A percentile compares a stretch with the other conserved stretches of the same genome.
Evolutionary conservation across 2,797 vertebrate species (phyloP).

Genomic region (Aulostomus chinensis): DNA sequence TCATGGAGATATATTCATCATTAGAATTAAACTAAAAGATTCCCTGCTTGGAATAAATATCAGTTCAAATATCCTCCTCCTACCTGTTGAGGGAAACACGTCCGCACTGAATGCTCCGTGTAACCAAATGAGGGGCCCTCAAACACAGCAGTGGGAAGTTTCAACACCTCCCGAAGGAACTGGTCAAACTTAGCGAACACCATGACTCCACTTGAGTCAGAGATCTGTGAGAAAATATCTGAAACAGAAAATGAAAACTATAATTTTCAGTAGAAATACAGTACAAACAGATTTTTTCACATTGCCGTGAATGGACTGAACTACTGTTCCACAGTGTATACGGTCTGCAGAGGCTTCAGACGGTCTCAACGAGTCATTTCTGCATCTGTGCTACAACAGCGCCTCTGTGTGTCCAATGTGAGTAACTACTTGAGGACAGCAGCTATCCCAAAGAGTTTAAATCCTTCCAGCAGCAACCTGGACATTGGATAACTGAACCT

Average conservation of each 20-base stretch:
- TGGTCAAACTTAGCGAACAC: conserved; percentile 94
- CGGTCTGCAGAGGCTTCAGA: too few relatives aligned
- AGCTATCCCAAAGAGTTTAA: too few relatives aligned
- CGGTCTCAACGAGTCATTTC: too few relatives aligned
- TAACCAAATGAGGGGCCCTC: conserved; percentile 98
- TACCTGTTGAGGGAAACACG: conserved; percentile 96
- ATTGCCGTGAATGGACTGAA: conserved; percentile 40
- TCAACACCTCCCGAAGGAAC: conserved; percentile 91
- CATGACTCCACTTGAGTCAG: conserved; percentile 91
- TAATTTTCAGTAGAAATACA: conserved; percentile 1
- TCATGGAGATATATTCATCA: neutral
- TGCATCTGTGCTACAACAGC: conserved; percentile 29
- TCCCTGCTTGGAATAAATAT: neutral
- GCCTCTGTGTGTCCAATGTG: conserved; percentile 42
- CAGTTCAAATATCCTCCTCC: too few relatives aligned
- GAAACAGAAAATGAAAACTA: conserved; percentile 40
- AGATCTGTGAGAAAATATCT: conserved; percentile 98
- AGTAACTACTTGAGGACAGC: conserved; percentile 33
- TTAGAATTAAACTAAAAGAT: neutral
- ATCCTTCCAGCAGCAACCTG: neutral
- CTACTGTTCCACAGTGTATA: too few relatives aligned
- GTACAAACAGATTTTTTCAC: neutral
- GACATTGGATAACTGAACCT: too few relatives aligned
- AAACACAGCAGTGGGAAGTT: conserved; percentile 95
- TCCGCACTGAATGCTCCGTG: conserved; percentile 90